Conservation (phyloP, 92 coral and sea anemone genomes). For the Phenganax subtilis region DNA sequence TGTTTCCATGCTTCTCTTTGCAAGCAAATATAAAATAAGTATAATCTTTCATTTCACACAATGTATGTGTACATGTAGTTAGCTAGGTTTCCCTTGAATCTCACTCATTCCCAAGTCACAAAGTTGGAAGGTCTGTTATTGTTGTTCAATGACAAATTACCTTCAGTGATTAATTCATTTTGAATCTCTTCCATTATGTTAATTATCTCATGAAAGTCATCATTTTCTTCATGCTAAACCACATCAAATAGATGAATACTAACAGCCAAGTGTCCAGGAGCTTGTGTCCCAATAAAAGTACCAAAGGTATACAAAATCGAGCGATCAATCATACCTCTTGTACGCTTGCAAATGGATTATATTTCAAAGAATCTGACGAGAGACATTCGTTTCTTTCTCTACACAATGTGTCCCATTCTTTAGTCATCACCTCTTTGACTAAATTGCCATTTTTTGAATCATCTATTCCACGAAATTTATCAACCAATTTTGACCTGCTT, state of each 20-base stretch:
- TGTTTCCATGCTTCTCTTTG: too few relatives aligned
- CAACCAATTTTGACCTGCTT: conserved; percentile 64
- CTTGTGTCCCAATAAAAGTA: not conserved
- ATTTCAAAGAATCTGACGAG: conserved; percentile 58
- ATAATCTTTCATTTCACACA: too few relatives aligned
- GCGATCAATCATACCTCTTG: conserved; percentile 43
- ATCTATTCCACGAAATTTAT: conserved; percentile 52
- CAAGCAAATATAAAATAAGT: too few relatives aligned
- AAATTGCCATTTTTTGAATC: conserved; percentile 5
- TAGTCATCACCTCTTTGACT: conserved; percentile 74
- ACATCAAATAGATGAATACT: not conserved
- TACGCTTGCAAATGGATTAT: conserved; percentile 56
- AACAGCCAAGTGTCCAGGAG: not conserved
- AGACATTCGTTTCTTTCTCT: conserved; percentile 55
- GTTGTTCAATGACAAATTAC: conserved; percentile 30
- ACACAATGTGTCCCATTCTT: conserved; percentile 65
- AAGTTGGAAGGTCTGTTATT: not conserved
- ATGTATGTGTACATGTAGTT: too few relatives aligned
- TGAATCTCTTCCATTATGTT: conserved; percentile 92
- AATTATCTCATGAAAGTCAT: conserved; percentile 63
- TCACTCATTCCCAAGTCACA: not conserved
- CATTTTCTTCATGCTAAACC: conserved; percentile 49
- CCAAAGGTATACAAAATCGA: not conserved
- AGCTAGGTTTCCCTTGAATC: not conserved
- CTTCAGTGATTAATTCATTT: conserved; percentile 71